Percentiles rank a stretch among this genome's conserved stretches.
phyloP scores from a whole-genome alignment of 2,888 invertebrate species.

The Eudemis profundana region DNA sequence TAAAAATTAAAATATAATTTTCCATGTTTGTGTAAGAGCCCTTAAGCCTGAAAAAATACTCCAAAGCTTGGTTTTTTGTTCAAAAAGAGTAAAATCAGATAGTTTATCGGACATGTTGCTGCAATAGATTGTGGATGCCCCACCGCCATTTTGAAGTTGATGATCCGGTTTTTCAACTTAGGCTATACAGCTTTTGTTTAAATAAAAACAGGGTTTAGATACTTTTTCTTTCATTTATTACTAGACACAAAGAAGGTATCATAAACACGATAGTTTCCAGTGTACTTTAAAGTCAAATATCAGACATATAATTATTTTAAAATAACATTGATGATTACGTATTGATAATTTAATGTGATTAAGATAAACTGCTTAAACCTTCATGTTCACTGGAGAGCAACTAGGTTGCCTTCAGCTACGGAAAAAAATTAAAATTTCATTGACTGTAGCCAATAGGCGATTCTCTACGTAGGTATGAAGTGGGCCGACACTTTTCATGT shows the following conservation, averaged over 20 bases:
- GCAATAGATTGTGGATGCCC: too few relatives aligned
- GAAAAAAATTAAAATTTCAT: background rate
- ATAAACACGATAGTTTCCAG: slow-evolving; percentile 46
- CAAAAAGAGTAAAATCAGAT: too few relatives aligned
- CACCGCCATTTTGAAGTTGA: too few relatives aligned
- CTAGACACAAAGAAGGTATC: slow-evolving; percentile 41
- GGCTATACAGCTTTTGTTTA: too few relatives aligned
- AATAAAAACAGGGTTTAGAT: slow-evolving; percentile 28
- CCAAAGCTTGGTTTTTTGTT: too few relatives aligned
- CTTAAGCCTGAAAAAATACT: too few relatives aligned
- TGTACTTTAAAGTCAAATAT: slow-evolving; percentile 31
- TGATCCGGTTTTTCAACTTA: too few relatives aligned
- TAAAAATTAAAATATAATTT: too few relatives aligned
- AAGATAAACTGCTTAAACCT: slow-evolving; percentile 73
- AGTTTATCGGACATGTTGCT: too few relatives aligned
- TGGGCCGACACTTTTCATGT: background rate
- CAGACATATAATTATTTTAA: slow-evolving; percentile 39
- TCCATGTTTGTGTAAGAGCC: too few relatives aligned
- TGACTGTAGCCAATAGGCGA: slow-evolving; percentile 3
- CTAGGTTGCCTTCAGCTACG: slow-evolving; percentile 62
- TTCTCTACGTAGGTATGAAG: background rate
- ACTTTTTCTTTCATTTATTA: slow-evolving; percentile 40
- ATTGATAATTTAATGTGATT: slow-evolving; percentile 82
- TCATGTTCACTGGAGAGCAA: slow-evolving; percentile 70
- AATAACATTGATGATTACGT: slow-evolving; percentile 63